phyloP scores from a whole-genome alignment of 2,113 vertebrate species.

The Apistogramma diplotaenia region DNA sequence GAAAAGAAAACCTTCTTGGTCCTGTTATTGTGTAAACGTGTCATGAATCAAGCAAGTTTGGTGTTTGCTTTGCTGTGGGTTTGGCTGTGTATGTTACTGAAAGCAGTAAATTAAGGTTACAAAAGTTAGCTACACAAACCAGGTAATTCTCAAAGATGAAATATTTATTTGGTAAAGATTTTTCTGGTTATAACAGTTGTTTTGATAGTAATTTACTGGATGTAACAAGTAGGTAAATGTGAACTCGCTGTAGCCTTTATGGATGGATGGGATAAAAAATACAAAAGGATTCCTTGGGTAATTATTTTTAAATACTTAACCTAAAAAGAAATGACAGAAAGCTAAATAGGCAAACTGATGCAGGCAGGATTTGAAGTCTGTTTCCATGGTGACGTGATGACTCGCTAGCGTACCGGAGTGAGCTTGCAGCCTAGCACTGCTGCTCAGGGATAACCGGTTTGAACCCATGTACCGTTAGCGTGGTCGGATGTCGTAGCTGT shows the following conservation, averaged over 20 bases:
- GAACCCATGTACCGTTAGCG: not conserved
- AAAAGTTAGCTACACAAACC: not conserved
- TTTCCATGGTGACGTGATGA: constrained; percentile 53
- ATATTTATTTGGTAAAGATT: not conserved
- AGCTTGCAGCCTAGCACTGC: constrained; percentile 15
- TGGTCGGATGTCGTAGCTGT: not conserved
- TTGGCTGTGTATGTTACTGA: not conserved
- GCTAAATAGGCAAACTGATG: not conserved
- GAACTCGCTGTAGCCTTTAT: not conserved
- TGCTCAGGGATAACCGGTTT: not conserved
- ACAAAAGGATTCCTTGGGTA: not conserved
- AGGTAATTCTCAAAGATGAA: not conserved
- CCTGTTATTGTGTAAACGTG: not conserved
- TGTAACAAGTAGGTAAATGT: not conserved
- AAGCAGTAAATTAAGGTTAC: not conserved
- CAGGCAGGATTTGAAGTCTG: not conserved
- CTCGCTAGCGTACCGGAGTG: not conserved
- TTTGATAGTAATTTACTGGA: not conserved
- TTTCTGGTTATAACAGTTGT: not conserved
- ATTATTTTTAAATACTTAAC: not conserved
- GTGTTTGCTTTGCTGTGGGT: not conserved
- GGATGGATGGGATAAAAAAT: not conserved
- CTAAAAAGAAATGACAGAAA: not conserved
- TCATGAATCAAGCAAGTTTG: not conserved
- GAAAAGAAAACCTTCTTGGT: not conserved